phyloP scores from a whole-genome alignment of 2,797 vertebrate species.

The Myotis myotis region DNA sequence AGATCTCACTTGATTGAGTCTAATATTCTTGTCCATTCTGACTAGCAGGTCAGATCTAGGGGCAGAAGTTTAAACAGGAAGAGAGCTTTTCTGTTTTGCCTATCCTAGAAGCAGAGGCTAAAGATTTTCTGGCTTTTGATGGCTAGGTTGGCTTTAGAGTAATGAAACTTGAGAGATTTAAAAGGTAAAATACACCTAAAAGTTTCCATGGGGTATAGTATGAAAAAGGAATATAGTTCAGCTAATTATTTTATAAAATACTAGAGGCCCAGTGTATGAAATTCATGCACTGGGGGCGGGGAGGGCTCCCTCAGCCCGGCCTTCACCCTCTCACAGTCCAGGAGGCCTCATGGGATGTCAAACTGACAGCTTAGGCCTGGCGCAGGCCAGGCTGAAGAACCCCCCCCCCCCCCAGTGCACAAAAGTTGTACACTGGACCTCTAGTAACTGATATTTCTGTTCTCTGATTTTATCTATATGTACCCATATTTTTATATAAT shows the following conservation, averaged over 20 bases:
- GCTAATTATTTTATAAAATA: not conserved
- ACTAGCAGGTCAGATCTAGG: not conserved
- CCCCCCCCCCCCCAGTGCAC: no score
- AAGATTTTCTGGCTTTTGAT: not conserved
- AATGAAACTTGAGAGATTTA: slow-evolving; percentile 36
- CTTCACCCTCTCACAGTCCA: no score
- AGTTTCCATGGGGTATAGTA: slow-evolving; percentile 21
- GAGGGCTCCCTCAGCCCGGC: no score
- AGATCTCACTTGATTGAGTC: not conserved
- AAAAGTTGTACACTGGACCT: no score
- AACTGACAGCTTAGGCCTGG: no score
- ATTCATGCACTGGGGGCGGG: no score
- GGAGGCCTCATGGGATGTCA: no score
- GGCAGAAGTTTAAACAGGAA: not conserved
- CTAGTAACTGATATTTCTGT: not conserved
- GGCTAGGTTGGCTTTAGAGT: slow-evolving; percentile 9
- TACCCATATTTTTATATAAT: not conserved
- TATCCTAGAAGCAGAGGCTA: not conserved
- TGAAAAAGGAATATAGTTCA: slow-evolving; percentile 7
- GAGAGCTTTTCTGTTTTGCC: not conserved
- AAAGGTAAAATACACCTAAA: slow-evolving; percentile 28
- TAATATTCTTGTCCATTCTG: slow-evolving; percentile 7
- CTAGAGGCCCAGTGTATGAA: no score
- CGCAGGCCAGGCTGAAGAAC: no score
- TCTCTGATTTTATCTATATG: not conserved